Evolutionary conservation across 2,888 invertebrate genomes (phyloP).

Genomic region (Troilus luridus): DNA sequence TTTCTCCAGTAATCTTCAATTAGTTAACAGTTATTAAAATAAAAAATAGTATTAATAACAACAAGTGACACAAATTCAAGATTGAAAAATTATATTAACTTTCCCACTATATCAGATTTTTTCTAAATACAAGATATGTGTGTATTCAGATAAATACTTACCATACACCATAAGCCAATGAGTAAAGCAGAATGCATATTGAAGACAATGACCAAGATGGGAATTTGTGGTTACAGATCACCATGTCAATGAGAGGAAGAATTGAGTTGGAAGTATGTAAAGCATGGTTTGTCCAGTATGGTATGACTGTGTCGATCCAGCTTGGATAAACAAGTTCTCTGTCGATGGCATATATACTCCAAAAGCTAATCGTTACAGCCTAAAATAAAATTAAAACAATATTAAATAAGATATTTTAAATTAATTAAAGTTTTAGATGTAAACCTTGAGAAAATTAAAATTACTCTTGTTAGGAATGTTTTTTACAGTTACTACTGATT

Average conservation of each 20-base stretch:
- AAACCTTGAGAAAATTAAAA: not conserved
- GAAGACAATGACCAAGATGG: constrained; percentile 62
- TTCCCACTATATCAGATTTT: not conserved
- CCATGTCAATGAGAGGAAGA: constrained; percentile 71
- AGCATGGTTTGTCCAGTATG: constrained; percentile 75
- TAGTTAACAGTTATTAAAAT: too few species aligned
- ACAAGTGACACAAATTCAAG: too few species aligned
- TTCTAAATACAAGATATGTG: not conserved
- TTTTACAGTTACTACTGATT: too few species aligned
- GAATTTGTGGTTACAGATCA: constrained; percentile 67
- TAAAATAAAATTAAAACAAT: too few species aligned
- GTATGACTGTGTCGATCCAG: constrained; percentile 72
- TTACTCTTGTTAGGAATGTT: too few species aligned
- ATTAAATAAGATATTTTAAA: too few species aligned
- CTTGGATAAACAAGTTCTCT: constrained; percentile 74
- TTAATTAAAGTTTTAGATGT: not conserved
- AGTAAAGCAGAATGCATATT: constrained; percentile 62
- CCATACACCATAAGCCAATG: constrained; percentile 64
- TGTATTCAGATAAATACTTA: constrained; percentile 57
- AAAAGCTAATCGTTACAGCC: constrained; percentile 74
- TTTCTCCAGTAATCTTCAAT: too few species aligned
- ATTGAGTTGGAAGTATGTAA: constrained; percentile 74
- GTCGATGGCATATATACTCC: constrained; percentile 73
- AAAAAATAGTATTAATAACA: too few species aligned
- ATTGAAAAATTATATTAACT: not conserved